phyloP scores from a whole-genome alignment of 2,888 invertebrate species.

The Euproctis similis region DNA sequence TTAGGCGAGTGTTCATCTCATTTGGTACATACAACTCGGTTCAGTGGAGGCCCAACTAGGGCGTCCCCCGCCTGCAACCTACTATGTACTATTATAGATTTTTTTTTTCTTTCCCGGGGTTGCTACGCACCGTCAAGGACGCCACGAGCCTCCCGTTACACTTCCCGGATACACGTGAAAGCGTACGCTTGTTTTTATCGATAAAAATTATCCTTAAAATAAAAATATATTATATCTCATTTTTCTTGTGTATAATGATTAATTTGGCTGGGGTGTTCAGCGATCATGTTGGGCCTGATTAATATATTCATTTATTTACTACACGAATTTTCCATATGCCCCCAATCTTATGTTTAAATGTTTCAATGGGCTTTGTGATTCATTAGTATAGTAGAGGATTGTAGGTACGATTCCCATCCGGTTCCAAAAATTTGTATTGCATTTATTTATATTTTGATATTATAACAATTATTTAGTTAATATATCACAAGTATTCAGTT shows the following conservation, averaged over 20 bases:
- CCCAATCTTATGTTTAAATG: no score
- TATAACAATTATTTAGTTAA: no score
- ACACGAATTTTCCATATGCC: no score
- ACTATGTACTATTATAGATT: slow-evolving; percentile 60
- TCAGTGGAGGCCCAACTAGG: slow-evolving; percentile 25
- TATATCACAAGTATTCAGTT: no score
- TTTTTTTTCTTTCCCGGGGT: slow-evolving; percentile 51
- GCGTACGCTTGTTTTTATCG: slow-evolving; percentile 34
- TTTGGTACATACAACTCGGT: slow-evolving; percentile 19
- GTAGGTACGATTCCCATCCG: no score
- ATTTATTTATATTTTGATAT: no score
- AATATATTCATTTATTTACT: no score
- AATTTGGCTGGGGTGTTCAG: slow-evolving; percentile 12
- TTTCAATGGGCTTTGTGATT: no score
- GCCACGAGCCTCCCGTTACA: slow-evolving; percentile 45
- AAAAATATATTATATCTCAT: slow-evolving; percentile 4
- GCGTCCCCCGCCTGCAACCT: slow-evolving; percentile 41
- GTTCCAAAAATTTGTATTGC: no score
- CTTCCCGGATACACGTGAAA: slow-evolving; percentile 43
- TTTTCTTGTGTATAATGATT: slow-evolving; percentile 17
- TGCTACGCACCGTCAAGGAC: slow-evolving; percentile 58
- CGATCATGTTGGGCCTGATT: slow-evolving; percentile 10
- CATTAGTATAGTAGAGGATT: no score
- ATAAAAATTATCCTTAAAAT: slow-evolving; percentile 17
- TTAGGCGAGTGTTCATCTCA: slow-evolving; percentile 14